Evolutionary conservation across 2,797 vertebrate species (phyloP).

Genomic region (Thripadectes ignobilis): DNA sequence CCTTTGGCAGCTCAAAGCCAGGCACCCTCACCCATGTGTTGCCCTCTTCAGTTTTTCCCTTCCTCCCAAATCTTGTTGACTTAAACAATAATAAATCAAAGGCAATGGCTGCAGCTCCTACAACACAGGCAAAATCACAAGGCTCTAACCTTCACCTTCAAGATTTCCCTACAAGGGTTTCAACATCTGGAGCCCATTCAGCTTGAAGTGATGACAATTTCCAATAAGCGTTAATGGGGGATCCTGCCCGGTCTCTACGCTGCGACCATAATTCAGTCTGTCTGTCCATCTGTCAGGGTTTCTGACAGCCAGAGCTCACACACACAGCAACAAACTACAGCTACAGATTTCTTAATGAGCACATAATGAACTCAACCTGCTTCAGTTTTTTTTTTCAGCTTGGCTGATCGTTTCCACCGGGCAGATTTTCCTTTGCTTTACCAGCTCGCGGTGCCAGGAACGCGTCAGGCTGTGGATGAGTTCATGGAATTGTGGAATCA

Average conservation of each 20-base stretch:
- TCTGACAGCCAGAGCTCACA: constrained; percentile 68
- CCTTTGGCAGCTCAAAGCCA: constrained; percentile 4
- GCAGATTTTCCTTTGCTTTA: not conserved
- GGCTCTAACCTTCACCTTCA: constrained; percentile 52
- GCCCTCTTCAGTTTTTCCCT: constrained; percentile 66
- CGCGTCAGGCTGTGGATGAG: not conserved
- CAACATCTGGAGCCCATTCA: constrained; percentile 80
- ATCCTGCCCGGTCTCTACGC: constrained; percentile 67
- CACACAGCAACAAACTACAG: constrained; percentile 59
- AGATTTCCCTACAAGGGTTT: constrained; percentile 59
- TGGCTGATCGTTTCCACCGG: not conserved
- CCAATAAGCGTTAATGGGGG: constrained; percentile 79
- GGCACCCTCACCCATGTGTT: constrained; percentile 59
- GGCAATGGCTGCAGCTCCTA: constrained; percentile 45
- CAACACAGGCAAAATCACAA: constrained; percentile 50
- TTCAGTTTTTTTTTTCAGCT: not conserved
- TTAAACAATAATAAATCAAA: constrained; percentile 79
- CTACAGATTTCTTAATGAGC: constrained; percentile 65
- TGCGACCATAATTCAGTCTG: constrained; percentile 72
- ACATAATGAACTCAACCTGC: constrained; percentile 54
- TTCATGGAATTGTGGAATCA: not conserved
- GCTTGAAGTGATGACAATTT: constrained; percentile 77
- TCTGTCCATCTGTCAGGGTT: constrained; percentile 72
- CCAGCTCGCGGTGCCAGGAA: not conserved
- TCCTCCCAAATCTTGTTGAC: constrained; percentile 73